Evolutionary conservation across 2,888 invertebrate genomes (phyloP).

Genomic region (Drosophila suboccidentalis): DNA sequence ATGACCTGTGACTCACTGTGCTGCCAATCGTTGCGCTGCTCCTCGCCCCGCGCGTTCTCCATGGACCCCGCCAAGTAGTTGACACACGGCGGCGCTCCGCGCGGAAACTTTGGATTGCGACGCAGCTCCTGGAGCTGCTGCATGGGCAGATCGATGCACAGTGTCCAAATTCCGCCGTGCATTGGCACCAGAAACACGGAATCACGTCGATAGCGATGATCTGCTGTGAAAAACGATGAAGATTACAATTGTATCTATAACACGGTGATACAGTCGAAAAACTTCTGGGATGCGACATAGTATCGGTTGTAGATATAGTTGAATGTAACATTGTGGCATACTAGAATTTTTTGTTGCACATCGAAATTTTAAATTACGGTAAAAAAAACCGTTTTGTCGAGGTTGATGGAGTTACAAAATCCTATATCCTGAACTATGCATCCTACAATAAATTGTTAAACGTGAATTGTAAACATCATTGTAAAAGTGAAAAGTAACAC

Average conservation of each 20-base stretch:
- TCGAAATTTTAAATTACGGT: too few species aligned
- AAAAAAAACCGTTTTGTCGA: too few species aligned
- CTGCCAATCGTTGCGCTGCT: conserved; percentile 92
- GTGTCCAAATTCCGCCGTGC: conserved; percentile 96
- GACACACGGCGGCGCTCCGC: conserved; percentile 89
- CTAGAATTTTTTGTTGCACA: too few species aligned
- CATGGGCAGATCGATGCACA: conserved; percentile 93
- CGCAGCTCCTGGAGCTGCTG: conserved; percentile 89
- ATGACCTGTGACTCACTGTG: conserved; percentile 88
- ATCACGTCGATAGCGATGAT: conserved; percentile 85
- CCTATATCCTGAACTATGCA: too few species aligned
- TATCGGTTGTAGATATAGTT: too few species aligned
- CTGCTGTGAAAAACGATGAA: conserved; percentile 69
- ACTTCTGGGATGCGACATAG: too few species aligned
- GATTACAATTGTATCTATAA: not conserved
- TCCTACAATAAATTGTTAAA: too few species aligned
- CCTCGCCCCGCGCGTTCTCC: conserved; percentile 89
- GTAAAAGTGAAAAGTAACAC: too few species aligned
- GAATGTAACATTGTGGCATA: too few species aligned
- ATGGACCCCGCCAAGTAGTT: conserved; percentile 91
- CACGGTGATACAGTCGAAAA: too few species aligned
- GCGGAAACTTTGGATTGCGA: conserved; percentile 83
- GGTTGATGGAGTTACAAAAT: too few species aligned
- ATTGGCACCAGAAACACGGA: conserved; percentile 92
- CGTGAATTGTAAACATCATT: too few species aligned